These are phyloP conservation scores for Diorhabda sublineata DNA, from an alignment of 1,140 invertebrate genomes.

Conservation along the genomic window DNA sequence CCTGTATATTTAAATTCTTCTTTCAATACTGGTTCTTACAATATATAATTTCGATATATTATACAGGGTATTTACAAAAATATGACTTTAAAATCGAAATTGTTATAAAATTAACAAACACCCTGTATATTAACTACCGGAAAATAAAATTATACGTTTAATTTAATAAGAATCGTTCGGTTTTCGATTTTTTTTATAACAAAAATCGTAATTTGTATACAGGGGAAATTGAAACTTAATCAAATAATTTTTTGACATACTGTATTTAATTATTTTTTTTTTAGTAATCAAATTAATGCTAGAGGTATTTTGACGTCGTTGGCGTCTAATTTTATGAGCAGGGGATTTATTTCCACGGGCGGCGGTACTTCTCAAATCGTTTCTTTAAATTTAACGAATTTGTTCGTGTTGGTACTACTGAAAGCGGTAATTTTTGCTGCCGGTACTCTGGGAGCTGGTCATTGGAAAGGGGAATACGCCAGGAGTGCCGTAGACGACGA, in stretches of 20 bases:
- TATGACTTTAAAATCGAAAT: too few species aligned
- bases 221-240: too few species aligned
- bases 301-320: conserved; percentile 39
- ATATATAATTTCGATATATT: too few species aligned
- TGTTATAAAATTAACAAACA: too few species aligned
- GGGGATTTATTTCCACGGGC: conserved; percentile 33
- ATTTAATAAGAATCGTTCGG: too few species aligned
- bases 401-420: conserved; percentile 72
- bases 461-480: conserved; percentile 56
- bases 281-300: conserved; percentile 22
- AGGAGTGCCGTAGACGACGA: conserved; percentile 52
- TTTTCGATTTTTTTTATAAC: too few species aligned
- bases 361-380: conserved; percentile 58
- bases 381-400: conserved; percentile 77
- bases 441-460: conserved; percentile 66
- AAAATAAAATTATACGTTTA: too few species aligned
- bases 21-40: too few species aligned
- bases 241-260: not conserved
- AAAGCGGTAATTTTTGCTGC: conserved; percentile 78
- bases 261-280: not conserved
- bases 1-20: too few species aligned
- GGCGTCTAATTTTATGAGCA: conserved; percentile 39
- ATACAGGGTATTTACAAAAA: too few species aligned
- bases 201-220: too few species aligned
- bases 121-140: too few species aligned